Conservation (phyloP, 2,797 vertebrate genomes). For the Danio tinwini region DNA sequence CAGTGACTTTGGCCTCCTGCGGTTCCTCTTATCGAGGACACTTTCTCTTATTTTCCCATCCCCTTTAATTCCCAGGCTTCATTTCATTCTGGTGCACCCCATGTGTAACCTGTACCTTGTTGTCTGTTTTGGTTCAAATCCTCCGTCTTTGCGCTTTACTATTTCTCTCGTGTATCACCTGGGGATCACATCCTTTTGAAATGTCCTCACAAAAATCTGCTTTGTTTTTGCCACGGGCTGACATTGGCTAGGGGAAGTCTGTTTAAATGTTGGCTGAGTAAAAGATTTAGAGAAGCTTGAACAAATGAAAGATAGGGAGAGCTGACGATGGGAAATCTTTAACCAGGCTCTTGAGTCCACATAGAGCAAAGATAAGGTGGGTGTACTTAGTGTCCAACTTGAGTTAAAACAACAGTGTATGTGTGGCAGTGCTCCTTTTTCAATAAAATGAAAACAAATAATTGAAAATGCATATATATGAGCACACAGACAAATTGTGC, state of each 20-base stretch:
- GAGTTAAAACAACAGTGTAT: conserved; percentile 29
- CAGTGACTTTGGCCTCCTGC: conserved; percentile 7
- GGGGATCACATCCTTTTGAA: conserved; percentile 52
- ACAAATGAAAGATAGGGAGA: conserved; percentile 64
- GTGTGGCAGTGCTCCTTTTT: background rate
- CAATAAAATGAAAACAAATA: conserved; percentile 9
- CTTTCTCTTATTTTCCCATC: background rate
- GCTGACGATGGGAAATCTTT: conserved; percentile 49
- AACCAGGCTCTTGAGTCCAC: conserved; percentile 41
- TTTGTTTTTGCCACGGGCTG: conserved; percentile 66
- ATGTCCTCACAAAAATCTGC: conserved; percentile 52
- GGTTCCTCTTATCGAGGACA: conserved; percentile 8
- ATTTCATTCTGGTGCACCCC: conserved; percentile 25
- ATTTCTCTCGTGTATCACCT: background rate
- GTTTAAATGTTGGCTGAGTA: conserved; percentile 68
- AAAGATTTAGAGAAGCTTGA: conserved; percentile 66
- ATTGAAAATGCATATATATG: background rate
- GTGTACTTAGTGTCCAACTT: conserved; percentile 17
- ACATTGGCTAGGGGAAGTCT: conserved; percentile 55
- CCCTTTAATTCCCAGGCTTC: conserved; percentile 31
- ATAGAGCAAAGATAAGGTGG: conserved; percentile 43
- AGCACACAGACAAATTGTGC: background rate
- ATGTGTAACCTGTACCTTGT: conserved; percentile 55
- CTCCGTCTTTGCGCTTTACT: conserved; percentile 35
- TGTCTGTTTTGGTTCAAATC: conserved; percentile 62